Conservation (phyloP, 1,140 invertebrate species). For the Cecropterus lyciades region DNA sequence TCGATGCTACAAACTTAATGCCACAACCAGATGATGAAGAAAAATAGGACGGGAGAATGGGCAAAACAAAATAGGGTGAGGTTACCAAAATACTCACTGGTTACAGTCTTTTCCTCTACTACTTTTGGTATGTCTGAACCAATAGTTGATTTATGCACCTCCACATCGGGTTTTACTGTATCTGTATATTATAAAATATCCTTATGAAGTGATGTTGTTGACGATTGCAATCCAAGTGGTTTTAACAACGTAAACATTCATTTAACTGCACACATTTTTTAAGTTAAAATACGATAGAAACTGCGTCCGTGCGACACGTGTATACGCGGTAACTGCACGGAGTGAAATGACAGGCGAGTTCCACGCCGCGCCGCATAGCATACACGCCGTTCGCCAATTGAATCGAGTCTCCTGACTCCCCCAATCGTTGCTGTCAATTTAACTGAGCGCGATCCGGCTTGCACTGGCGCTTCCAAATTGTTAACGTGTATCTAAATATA, state of each 20-base stretch:
- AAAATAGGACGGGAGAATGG: slow-evolving; percentile 49
- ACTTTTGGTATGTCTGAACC: slow-evolving; percentile 67
- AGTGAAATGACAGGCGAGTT: slow-evolving; percentile 42
- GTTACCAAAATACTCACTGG: slow-evolving; percentile 74
- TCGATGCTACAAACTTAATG: slow-evolving; percentile 59
- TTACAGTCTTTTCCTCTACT: slow-evolving; percentile 69
- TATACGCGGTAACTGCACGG: slow-evolving; percentile 40
- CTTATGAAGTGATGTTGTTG: slow-evolving; percentile 53
- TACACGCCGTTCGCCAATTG: slow-evolving; percentile 55
- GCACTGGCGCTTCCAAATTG: slow-evolving; percentile 16
- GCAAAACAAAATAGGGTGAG: slow-evolving; percentile 52
- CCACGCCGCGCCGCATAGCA: slow-evolving; percentile 42
- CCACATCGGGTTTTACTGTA: slow-evolving; percentile 73
- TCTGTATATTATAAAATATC: slow-evolving; percentile 78
- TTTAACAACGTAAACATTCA: slow-evolving; percentile 12
- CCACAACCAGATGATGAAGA: slow-evolving; percentile 45
- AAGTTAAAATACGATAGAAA: slow-evolving; percentile 36
- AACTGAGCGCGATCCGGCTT: slow-evolving; percentile 66
- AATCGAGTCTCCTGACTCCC: slow-evolving; percentile 55
- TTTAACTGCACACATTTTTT: slow-evolving; percentile 13
- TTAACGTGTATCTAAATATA: slow-evolving; percentile 13
- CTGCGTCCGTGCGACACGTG: slow-evolving; percentile 43
- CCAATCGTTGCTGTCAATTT: slow-evolving; percentile 57
- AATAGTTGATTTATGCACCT: slow-evolving; percentile 73
- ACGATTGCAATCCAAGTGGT: slow-evolving; percentile 28